Evolutionary conservation across 2,888 invertebrate species (phyloP).

Genomic region (Argynnis bischoffii): DNA sequence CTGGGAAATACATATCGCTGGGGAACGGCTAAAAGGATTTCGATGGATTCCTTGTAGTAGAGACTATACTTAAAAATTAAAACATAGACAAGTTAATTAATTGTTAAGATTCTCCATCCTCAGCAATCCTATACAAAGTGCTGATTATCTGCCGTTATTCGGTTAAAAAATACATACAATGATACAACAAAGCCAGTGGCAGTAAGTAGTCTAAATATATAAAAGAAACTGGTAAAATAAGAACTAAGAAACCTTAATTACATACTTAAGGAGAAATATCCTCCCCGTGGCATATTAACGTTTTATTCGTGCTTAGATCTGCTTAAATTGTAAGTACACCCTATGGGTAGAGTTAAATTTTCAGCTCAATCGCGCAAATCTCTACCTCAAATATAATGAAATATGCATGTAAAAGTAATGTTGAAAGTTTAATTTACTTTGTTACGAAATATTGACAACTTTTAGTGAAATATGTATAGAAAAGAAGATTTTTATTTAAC

Average conservation of each 20-base stretch:
- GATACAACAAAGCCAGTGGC: too few species aligned
- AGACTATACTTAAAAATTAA: too few species aligned
- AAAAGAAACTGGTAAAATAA: too few species aligned
- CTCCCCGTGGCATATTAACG: conserved; percentile 10
- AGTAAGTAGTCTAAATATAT: too few species aligned
- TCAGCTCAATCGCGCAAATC: conserved; percentile 5
- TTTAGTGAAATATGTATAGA: background rate
- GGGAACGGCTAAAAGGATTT: too few species aligned
- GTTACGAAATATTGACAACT: background rate
- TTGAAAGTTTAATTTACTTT: conserved; percentile 14
- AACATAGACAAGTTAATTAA: too few species aligned
- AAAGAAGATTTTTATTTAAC: background rate
- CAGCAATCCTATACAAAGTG: too few species aligned
- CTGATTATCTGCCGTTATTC: too few species aligned
- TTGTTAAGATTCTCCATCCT: too few species aligned
- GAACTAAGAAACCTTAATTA: conserved; percentile 1
- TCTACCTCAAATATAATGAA: conserved; percentile 15
- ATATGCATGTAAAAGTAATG: conserved; percentile 10
- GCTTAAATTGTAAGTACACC: conserved; percentile 7
- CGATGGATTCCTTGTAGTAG: too few species aligned
- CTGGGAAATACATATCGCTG: too few species aligned
- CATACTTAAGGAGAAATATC: conserved; percentile 14
- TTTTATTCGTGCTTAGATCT: conserved; percentile 17
- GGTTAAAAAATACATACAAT: too few species aligned
- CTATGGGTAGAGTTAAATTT: conserved; percentile 7